Percentiles rank a stretch among this genome's conserved stretches.
phyloP scores from a whole-genome alignment of 2,888 invertebrate species.

The Epirrhoe tristata region DNA sequence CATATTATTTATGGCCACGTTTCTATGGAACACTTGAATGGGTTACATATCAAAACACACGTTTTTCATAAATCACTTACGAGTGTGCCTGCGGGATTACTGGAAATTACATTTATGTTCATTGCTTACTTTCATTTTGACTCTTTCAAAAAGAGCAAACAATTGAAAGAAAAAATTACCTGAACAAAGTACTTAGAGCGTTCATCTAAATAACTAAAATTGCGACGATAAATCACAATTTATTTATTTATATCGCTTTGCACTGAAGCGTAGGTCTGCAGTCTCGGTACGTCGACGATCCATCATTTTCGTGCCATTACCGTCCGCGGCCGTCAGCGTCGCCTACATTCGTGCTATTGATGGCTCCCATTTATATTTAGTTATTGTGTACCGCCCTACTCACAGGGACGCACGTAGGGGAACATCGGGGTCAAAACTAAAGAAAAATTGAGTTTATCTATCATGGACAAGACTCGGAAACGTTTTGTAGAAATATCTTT shows the following conservation, averaged over 20 bases:
- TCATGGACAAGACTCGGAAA: too few relatives aligned
- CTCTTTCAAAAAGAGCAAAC: too few relatives aligned
- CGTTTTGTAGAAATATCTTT: too few relatives aligned
- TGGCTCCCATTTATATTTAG: constrained; percentile 42
- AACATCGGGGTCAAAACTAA: constrained; percentile 1
- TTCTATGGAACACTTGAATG: constrained; percentile 5
- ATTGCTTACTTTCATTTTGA: constrained; percentile 44
- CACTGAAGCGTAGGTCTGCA: background rate
- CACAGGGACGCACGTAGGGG: constrained; percentile 11
- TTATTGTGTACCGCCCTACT: constrained; percentile 30
- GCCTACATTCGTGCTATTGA: constrained; percentile 41
- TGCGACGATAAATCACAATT: too few relatives aligned
- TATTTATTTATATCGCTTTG: background rate
- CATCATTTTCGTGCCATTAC: constrained; percentile 74
- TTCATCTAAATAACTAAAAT: too few relatives aligned
- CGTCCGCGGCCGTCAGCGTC: constrained; percentile 42
- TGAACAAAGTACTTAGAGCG: too few relatives aligned
- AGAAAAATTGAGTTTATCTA: too few relatives aligned
- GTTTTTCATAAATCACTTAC: constrained; percentile 22
- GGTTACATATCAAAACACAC: constrained; percentile 10
- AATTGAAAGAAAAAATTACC: too few relatives aligned
- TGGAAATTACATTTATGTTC: constrained; percentile 43
- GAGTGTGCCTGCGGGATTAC: constrained; percentile 25
- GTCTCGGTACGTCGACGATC: constrained; percentile 49
- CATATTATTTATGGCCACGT: background rate